These are phyloP conservation scores for Cuniculus paca DNA, from an alignment of 2,797 vertebrate species.

Conservation along the genomic window DNA sequence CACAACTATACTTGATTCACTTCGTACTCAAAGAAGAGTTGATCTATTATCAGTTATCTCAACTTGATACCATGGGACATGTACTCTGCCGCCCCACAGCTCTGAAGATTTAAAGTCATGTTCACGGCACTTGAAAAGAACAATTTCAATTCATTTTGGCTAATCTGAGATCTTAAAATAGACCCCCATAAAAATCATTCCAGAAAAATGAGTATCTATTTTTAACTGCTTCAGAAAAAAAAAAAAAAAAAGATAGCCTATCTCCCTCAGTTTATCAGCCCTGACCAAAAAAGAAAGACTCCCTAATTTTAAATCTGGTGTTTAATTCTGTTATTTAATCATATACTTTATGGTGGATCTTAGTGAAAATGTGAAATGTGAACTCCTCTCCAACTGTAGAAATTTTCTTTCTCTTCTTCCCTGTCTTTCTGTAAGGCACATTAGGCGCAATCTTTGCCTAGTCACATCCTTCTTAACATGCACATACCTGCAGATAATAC, in stretches of 20 bases:
- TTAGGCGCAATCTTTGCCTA: neutral
- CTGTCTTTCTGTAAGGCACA: neutral
- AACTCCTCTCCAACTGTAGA: neutral
- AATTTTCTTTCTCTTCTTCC: neutral
- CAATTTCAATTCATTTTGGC: constrained; percentile 71
- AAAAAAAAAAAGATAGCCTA: neutral
- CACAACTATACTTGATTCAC: constrained; percentile 3
- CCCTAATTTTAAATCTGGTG: constrained; percentile 67
- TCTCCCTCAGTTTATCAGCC: constrained; percentile 78
- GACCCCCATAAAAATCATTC: constrained; percentile 74
- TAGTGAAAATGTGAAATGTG: constrained; percentile 44
- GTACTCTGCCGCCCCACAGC: neutral
- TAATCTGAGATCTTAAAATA: constrained; percentile 82
- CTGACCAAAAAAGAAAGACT: constrained; percentile 59
- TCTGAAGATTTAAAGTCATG: constrained; percentile 66
- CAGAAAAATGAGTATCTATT: constrained; percentile 81
- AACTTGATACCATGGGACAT: neutral
- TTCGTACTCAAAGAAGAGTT: constrained; percentile 48
- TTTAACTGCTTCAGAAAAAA: constrained; percentile 65
- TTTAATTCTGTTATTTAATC: constrained; percentile 72
- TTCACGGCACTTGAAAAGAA: constrained; percentile 74
- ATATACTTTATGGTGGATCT: constrained; percentile 3
- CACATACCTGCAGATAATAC: neutral
- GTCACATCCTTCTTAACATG: neutral
- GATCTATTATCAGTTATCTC: neutral